Base-by-base conservation (phyloP, 1,140 invertebrate genomes). In the Magallana angulata region DNA sequence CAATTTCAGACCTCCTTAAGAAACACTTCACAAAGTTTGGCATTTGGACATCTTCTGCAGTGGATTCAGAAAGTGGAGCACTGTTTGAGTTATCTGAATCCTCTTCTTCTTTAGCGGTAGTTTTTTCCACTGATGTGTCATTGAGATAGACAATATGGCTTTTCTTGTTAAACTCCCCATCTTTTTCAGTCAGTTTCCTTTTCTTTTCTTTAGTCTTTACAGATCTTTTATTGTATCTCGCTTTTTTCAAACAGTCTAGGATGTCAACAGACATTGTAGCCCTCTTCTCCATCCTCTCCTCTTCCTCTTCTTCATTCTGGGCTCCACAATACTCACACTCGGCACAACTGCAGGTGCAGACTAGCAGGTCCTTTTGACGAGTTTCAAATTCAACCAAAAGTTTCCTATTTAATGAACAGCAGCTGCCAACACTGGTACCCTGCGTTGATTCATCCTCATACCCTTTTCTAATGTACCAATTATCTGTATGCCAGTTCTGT, bases 241-340 rank as follows among this genome's bases (percentile, higher is more conserved):
- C 24, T 76, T 76, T 76, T 30, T 30, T 76, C 68, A 76, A 76
- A 30, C 68, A 76, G 24, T 76, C 68, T 11, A 30, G 30, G 36
- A 76, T 30, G 14, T 76, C 30, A 12, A 76, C 24, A 12, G 24
- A 18, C 24, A 76, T 76, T 11, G 24, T 30, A 12, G 36, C 36
- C 36, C 2, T 5, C 2, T 48, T 48, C 3, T 5, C 36, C 36
- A 48, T 48, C 36, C 36, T 48, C 36, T 48, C 36, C 36, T 4
- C 3, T 4, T 48, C 36, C 36, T 48, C 24, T 7, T 76, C 68
- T 11, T 76, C 68, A 76, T 30, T 24, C 18, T 76, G 3, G 36
- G 18, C 24, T 48, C 36, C 36, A 48, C 36, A 48, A 48, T 48
- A 0, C 36, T 4, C 36, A 48, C 36, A 48, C 36, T 48, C 36